These are phyloP conservation scores for Ophonus ardosiacus DNA, from an alignment of 2,888 invertebrate genomes.

Conservation along the genomic window DNA sequence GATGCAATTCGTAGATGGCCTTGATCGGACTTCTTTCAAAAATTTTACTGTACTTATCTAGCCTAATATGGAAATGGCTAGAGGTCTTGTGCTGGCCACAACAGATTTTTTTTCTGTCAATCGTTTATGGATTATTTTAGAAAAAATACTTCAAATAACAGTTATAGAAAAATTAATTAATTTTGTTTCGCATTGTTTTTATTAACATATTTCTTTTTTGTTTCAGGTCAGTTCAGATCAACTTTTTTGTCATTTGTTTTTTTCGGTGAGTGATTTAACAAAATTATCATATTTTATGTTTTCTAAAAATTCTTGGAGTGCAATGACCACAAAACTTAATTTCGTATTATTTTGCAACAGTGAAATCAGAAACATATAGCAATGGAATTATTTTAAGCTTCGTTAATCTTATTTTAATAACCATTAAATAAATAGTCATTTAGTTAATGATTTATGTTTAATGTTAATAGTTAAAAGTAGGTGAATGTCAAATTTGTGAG, in stretches of 20 bases:
- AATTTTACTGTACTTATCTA: no score
- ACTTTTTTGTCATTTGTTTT: neutral
- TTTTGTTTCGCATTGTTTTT: neutral
- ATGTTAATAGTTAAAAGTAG: constrained; percentile 20
- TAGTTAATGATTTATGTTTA: neutral
- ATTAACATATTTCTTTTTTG: neutral
- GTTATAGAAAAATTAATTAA: no score
- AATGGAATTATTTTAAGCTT: neutral
- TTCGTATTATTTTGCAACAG: neutral
- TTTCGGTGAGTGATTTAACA: neutral
- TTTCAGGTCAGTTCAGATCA: constrained; percentile 2
- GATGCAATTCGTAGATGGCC: no score
- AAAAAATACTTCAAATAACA: no score
- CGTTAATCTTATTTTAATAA: constrained; percentile 1
- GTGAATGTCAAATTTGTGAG: constrained; percentile 13
- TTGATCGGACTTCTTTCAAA: no score
- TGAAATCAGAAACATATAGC: neutral
- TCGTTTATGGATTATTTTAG: no score
- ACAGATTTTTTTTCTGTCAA: no score
- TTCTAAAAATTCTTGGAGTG: neutral
- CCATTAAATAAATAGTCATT: neutral
- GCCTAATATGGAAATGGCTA: no score
- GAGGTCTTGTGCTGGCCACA: no score
- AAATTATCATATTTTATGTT: no score
- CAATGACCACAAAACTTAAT: constrained; percentile 14